Conservation (phyloP, 1,140 invertebrate species). For the Hormaphis cornu region DNA sequence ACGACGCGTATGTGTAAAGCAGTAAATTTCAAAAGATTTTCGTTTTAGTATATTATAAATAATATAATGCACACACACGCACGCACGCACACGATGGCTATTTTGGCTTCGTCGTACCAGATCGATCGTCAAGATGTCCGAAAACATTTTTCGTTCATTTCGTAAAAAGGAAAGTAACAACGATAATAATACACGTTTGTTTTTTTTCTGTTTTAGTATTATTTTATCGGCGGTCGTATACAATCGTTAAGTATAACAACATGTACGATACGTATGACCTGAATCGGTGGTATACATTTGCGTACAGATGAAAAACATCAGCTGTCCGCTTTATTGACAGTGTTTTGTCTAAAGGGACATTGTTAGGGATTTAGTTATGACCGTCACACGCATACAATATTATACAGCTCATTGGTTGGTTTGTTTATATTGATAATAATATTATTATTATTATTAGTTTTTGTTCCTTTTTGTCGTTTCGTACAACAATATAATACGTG, state of each 20-base stretch:
- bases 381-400: constrained; percentile 10
- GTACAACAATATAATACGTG: not conserved
- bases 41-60: too few relatives aligned
- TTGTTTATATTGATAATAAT: too few relatives aligned
- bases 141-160: not conserved
- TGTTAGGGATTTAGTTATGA: constrained; percentile 13
- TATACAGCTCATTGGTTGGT: not conserved
- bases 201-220: not conserved
- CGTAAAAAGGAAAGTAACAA: not conserved
- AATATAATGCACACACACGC: too few relatives aligned
- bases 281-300: not conserved
- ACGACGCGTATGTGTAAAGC: too few relatives aligned
- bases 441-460: constrained; percentile 19
- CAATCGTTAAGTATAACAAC: too few relatives aligned
- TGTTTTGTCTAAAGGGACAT: constrained; percentile 25
- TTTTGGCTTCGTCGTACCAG: too few relatives aligned
- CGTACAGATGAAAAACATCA: constrained; percentile 4
- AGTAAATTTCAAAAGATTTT: too few relatives aligned
- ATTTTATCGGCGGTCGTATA: not conserved
- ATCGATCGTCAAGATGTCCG: not conserved
- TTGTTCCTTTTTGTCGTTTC: not conserved
- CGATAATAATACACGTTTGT: not conserved
- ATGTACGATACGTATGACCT: too few relatives aligned
- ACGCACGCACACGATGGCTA: too few relatives aligned
- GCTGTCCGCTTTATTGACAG: constrained; percentile 19